Evolutionary conservation across 2,888 invertebrate species (phyloP).

Genomic region (Choreutis nemorana): DNA sequence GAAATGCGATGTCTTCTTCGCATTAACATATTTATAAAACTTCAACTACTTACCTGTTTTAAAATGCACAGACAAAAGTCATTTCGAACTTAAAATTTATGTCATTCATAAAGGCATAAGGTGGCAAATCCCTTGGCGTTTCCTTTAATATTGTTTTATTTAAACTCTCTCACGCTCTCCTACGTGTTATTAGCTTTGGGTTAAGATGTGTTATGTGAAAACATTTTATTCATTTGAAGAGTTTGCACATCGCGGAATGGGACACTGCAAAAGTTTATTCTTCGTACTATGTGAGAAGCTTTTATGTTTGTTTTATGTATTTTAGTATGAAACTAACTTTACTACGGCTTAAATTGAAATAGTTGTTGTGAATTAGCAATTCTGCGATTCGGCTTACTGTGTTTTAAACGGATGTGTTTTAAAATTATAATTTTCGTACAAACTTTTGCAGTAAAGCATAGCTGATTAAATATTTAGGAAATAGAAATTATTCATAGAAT

Average conservation of each 20-base stretch:
- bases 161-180: no score
- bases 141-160: no score
- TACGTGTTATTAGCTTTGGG: slow-evolving; percentile 13
- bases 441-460: no score
- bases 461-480: no score
- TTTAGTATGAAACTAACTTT: slow-evolving; percentile 5
- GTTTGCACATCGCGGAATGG: slow-evolving; percentile 14
- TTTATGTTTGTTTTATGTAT: slow-evolving; percentile 13
- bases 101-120: no score
- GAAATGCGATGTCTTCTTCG: background rate
- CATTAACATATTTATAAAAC: background rate
- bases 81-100: slow-evolving; percentile 11
- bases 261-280: slow-evolving; percentile 7
- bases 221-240: slow-evolving; percentile 25
- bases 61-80: slow-evolving; percentile 6
- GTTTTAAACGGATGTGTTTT: slow-evolving; percentile 3
- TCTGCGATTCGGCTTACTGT: slow-evolving; percentile 6
- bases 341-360: no score
- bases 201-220: slow-evolving; percentile 30
- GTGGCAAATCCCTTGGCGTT: no score
- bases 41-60: background rate
- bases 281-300: slow-evolving; percentile 8
- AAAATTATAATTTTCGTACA: no score
- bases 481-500: no score
- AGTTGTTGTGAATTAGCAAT: no score